These are phyloP conservation scores for Metridium senile DNA, from an alignment of 92 coral and sea anemone genomes.

Conservation along the genomic window DNA sequence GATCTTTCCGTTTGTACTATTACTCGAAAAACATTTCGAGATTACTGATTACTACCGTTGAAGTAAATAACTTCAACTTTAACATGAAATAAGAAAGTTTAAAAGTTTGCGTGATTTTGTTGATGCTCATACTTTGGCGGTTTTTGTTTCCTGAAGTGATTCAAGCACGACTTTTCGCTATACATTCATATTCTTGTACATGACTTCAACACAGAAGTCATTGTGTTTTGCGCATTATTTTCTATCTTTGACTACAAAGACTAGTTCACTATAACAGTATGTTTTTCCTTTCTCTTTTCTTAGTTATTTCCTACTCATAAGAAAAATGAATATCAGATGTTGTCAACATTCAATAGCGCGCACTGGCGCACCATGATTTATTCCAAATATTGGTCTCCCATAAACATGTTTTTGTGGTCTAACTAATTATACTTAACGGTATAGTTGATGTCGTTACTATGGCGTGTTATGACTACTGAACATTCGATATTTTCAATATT, in stretches of 20 bases:
- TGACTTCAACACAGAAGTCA: neutral
- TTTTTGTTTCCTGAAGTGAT: too few relatives aligned
- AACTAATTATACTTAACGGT: neutral
- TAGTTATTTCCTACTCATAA: neutral
- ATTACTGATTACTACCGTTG: too few relatives aligned
- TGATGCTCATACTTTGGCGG: too few relatives aligned
- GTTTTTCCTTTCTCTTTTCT: neutral
- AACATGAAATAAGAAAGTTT: neutral
- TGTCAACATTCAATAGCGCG: neutral
- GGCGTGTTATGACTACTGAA: neutral
- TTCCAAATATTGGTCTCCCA: neutral
- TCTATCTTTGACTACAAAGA: too few relatives aligned
- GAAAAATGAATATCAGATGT: too few relatives aligned
- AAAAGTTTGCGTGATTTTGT: neutral
- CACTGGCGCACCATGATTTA: too few relatives aligned
- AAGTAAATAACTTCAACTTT: neutral
- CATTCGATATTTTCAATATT: neutral
- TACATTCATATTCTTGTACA: too few relatives aligned
- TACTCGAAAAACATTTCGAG: too few relatives aligned
- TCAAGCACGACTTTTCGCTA: too few relatives aligned
- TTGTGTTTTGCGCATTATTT: neutral
- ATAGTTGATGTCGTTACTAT: neutral
- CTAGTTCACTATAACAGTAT: neutral
- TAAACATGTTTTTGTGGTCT: constrained; percentile 6
- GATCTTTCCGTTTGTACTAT: neutral